phyloP scores from a whole-genome alignment of 2,113 vertebrate species.

The Promerops cafer region DNA sequence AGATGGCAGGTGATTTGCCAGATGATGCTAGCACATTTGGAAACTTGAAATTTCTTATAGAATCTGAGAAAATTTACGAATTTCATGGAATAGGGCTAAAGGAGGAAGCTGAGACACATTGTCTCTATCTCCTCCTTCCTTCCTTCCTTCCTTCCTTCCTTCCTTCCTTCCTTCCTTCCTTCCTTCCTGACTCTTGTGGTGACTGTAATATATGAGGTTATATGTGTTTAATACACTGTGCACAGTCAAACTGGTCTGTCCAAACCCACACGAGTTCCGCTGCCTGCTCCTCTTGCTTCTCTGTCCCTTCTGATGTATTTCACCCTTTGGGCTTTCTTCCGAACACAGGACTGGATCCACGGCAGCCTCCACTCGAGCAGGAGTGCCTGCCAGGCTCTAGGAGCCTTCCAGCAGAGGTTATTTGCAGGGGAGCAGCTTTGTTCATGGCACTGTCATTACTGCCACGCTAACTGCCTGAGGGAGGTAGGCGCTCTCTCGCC shows the following conservation, averaged over 20 bases:
- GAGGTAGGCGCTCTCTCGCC: too few species aligned
- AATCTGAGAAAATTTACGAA: not conserved
- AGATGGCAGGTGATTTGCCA: not conserved
- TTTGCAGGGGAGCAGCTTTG: not conserved
- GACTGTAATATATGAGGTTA: not conserved
- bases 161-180: not conserved
- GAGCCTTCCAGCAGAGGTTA: not conserved
- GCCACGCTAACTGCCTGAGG: too few species aligned
- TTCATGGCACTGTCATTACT: too few species aligned
- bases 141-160: not conserved
- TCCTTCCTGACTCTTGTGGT: not conserved
- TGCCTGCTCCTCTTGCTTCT: not conserved
- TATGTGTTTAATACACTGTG: not conserved
- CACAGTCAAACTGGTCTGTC: not conserved
- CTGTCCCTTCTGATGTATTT: not conserved
- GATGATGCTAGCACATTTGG: not conserved
- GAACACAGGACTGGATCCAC: fast-evolving
- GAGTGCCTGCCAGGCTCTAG: not conserved
- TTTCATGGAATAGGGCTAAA: not conserved
- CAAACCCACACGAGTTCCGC: not conserved
- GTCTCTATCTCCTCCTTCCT: not conserved
- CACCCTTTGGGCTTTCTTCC: not conserved
- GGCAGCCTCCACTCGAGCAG: fast-evolving
- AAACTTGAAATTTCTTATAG: not conserved
- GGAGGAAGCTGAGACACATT: not conserved